Conservation (phyloP, 1,140 invertebrate species). For the Linepithema humile region DNA sequence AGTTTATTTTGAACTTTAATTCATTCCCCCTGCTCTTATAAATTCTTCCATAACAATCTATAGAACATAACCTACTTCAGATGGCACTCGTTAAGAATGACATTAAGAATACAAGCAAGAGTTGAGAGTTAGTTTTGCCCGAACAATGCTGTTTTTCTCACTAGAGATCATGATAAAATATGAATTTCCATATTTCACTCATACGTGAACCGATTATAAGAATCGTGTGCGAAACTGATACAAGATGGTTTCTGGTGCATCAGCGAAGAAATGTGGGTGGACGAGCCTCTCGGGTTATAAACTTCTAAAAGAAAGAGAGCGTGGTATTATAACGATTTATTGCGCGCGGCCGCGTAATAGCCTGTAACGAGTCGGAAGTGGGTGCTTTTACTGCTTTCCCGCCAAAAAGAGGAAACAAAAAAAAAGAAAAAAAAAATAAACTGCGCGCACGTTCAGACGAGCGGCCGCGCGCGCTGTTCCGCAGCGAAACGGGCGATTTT, state of each 20-base stretch:
- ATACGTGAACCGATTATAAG: neutral
- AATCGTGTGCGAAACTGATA: constrained; percentile 14
- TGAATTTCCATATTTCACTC: constrained; percentile 3
- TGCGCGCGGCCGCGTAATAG: constrained; percentile 47
- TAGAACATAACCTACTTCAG: neutral
- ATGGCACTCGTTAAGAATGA: neutral
- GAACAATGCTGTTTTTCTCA: neutral
- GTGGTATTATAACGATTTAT: constrained; percentile 64
- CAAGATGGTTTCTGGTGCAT: constrained; percentile 42
- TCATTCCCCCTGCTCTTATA: neutral
- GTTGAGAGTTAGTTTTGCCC: neutral
- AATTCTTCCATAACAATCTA: neutral
- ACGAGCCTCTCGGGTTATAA: constrained; percentile 50
- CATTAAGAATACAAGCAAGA: neutral
- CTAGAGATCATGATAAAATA: neutral
- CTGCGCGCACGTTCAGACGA: neutral
- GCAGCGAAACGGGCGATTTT: constrained; percentile 47
- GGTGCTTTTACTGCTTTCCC: constrained; percentile 45
- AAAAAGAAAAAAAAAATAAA: constrained; percentile 15
- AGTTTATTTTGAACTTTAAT: neutral
- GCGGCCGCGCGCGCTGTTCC: constrained; percentile 2
- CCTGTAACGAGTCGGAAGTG: constrained; percentile 48
- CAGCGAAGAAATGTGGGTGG: constrained; percentile 51
- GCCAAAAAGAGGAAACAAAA: neutral
- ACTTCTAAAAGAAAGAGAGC: constrained; percentile 57